Conservation (phyloP, 1,140 invertebrate species). For the Nymphalis io region DNA sequence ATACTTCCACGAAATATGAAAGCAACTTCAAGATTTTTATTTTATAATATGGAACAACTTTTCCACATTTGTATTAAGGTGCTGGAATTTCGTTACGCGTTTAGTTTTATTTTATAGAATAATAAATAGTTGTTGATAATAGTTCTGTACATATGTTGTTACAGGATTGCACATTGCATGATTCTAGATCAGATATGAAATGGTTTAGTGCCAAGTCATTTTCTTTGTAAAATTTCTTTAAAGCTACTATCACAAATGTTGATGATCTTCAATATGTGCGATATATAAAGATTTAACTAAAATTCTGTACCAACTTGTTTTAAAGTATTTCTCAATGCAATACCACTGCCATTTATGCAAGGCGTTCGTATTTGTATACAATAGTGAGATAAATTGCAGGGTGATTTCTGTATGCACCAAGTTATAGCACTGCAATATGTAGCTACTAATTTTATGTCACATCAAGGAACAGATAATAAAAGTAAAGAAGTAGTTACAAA, state of each 20-base stretch:
- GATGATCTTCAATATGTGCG: background rate
- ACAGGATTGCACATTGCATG: conserved; percentile 16
- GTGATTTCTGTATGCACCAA: background rate
- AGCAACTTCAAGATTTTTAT: too few species aligned
- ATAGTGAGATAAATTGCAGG: conserved; percentile 10
- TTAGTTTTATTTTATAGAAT: conserved; percentile 1
- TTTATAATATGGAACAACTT: background rate
- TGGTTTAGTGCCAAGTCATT: background rate
- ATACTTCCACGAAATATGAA: background rate
- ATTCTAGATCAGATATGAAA: background rate
- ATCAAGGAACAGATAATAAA: background rate
- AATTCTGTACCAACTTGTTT: background rate
- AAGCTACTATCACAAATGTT: background rate
- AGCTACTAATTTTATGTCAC: background rate
- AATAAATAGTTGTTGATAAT: conserved; percentile 1
- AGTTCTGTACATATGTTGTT: conserved; percentile 20
- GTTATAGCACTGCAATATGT: conserved; percentile 2
- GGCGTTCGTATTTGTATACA: conserved; percentile 2
- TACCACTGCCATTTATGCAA: conserved; percentile 8
- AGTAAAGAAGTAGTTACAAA: background rate
- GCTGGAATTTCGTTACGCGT: conserved; percentile 4
- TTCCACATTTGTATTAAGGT: background rate
- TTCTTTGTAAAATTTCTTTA: background rate
- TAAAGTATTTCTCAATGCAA: background rate
- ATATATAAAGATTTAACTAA: background rate